Evolutionary conservation across 2,888 invertebrate species (phyloP).

Genomic region (Ceratothoa steindachneri): DNA sequence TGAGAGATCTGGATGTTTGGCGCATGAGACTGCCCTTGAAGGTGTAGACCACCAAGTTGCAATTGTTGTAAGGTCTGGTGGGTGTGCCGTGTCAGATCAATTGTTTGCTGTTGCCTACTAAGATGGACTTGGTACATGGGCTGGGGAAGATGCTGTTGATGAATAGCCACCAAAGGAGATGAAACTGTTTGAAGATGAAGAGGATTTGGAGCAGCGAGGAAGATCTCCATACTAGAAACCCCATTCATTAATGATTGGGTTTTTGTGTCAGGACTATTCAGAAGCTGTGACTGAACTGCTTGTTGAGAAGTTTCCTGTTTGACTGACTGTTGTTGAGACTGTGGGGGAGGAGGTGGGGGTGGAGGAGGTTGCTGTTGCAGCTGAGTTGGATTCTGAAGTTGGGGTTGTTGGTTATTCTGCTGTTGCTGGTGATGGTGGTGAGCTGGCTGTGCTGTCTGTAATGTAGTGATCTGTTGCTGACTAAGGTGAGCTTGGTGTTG

Average conservation of each 20-base stretch:
- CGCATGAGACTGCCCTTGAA: background rate
- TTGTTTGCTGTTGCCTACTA: conserved; percentile 14
- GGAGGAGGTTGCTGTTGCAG: conserved; percentile 3
- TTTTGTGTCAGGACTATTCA: background rate
- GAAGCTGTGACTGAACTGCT: conserved; percentile 11
- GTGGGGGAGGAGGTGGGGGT: conserved; percentile 18
- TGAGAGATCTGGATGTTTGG: background rate
- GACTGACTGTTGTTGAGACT: conserved; percentile 11
- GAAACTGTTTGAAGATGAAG: background rate
- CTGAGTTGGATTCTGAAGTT: conserved; percentile 20
- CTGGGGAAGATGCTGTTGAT: conserved; percentile 11
- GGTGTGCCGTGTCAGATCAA: too few species aligned
- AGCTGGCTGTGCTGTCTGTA: background rate
- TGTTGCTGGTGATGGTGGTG: conserved; percentile 22
- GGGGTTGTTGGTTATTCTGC: conserved; percentile 13
- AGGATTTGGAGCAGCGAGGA: background rate
- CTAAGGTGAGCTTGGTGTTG: conserved; percentile 24
- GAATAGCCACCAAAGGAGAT: background rate
- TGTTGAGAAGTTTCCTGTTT: conserved; percentile 12
- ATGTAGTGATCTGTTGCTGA: conserved; percentile 10
- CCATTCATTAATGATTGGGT: background rate
- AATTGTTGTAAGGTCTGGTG: background rate
- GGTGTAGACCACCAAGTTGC: background rate
- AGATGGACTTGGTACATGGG: conserved; percentile 16
- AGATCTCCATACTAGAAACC: background rate